A percentile compares a stretch with the other conserved stretches of the same genome.
Evolutionary conservation across 2,888 invertebrate genomes (phyloP).

Genomic region (Patella depressa): DNA sequence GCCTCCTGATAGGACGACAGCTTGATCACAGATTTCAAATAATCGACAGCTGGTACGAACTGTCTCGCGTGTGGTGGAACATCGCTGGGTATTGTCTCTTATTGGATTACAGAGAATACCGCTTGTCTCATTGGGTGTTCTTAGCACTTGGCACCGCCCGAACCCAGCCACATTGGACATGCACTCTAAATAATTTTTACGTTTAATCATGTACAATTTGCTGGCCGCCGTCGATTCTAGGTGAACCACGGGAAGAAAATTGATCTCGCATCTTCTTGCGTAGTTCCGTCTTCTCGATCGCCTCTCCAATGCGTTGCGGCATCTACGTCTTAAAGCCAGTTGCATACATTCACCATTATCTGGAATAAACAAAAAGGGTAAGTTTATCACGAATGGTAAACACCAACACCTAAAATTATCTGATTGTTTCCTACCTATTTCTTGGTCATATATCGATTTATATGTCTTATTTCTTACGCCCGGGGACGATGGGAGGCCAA

Average conservation of each 20-base stretch:
- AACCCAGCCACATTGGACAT: slow-evolving; percentile 65
- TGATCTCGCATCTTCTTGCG: slow-evolving; percentile 72
- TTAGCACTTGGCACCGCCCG: slow-evolving; percentile 68
- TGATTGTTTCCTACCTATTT: too few relatives aligned
- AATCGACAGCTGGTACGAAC: slow-evolving; percentile 71
- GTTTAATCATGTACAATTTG: slow-evolving; percentile 37
- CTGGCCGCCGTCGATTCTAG: slow-evolving; percentile 43
- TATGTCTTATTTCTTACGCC: too few relatives aligned
- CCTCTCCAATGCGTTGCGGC: slow-evolving; percentile 71
- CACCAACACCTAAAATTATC: not conserved
- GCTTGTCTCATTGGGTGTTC: slow-evolving; percentile 69
- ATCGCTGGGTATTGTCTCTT: slow-evolving; percentile 72
- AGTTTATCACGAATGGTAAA: not conserved
- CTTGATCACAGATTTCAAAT: slow-evolving; percentile 74
- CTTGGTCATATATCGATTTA: too few relatives aligned
- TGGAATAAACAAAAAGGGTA: slow-evolving; percentile 45
- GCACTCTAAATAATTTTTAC: slow-evolving; percentile 63
- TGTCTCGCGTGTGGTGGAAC: slow-evolving; percentile 70
- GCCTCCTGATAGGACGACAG: slow-evolving; percentile 73
- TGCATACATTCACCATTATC: slow-evolving; percentile 72
- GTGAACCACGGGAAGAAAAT: slow-evolving; percentile 73
- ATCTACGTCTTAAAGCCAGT: slow-evolving; percentile 72
- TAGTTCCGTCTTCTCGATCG: slow-evolving; percentile 60
- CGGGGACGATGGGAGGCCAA: too few relatives aligned
- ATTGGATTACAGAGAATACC: slow-evolving; percentile 72